Base-by-base conservation (phyloP, 2,113 vertebrate genomes). In the Eurystomus gularis region DNA sequence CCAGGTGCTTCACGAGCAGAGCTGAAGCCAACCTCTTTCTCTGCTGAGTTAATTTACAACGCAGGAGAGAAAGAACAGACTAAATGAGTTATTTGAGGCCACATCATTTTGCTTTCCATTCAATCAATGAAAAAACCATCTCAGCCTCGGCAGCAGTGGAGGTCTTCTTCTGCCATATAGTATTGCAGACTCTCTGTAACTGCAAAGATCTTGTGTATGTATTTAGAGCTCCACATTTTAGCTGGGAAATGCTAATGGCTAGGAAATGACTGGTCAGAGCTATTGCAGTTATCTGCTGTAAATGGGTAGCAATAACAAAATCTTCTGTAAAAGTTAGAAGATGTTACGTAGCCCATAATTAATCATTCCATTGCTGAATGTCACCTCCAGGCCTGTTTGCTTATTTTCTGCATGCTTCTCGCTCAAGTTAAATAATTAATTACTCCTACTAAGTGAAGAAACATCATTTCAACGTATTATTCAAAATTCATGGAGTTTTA, bases 111-210 rank as follows among this genome's bases (percentile, higher is more conserved):
- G 23, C 8, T 91, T 72, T 89, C 49, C 4, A n/a, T 24, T 19
- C 20, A 2, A 62, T 42, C 42, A 69, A 46, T 40, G 2, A 80
- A 57, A 49, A 78, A 37, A 1, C 0, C 0, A 37, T 15, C 48
- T 76, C 79, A 54, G 25, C 4, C 25, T 37, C 55, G 64, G 37
- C 46, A 52, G 42, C 8, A 57, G 15, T 2, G 8, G 42, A 66
- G 24, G 3, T 70, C 11, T 40, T 37, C 46, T 39, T n/a, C 44
- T 39, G 21, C 52, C 51, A 28, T 16, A 1, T 1, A 44, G 4
- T 14, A 40, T 44, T 35, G 15, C 69, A 75, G 28, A 5, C 9
- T 46, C 16, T 33, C 23, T 75, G 31, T 35, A 71, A 81, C 58
- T 19, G 39, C 21, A 42, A 26, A 55, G 55, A 46, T 33, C 11